phyloP scores from a whole-genome alignment of 2,113 vertebrate genomes.

The Elephas maximus region DNA sequence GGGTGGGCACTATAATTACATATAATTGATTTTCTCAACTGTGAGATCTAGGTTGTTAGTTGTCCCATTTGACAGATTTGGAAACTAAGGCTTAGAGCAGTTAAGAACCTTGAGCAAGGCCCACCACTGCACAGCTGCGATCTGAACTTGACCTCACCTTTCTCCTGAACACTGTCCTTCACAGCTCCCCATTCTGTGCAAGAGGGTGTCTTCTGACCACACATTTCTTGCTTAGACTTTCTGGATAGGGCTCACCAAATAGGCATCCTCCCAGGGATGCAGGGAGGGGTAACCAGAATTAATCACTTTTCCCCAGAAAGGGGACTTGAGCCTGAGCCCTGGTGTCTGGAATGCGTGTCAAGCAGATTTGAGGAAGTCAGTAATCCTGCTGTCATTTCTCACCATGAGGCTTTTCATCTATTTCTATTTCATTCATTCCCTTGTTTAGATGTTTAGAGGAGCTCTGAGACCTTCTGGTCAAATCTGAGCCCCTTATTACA shows the following conservation, averaged over 20 bases:
- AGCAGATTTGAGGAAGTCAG: not conserved
- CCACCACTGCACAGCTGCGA: not conserved
- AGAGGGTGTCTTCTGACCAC: not conserved
- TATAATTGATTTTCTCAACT: not conserved
- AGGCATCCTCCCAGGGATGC: not conserved
- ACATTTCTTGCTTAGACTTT: not conserved
- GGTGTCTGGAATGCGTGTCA: not conserved
- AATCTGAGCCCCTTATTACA: not conserved
- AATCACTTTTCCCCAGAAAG: not conserved
- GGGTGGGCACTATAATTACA: not conserved
- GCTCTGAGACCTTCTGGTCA: not conserved
- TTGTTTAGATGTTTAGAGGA: too few relatives aligned
- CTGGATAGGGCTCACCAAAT: not conserved
- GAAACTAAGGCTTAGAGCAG: not conserved
- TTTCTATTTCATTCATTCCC: not conserved
- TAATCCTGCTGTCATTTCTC: accelerated
- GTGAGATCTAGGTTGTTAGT: not conserved
- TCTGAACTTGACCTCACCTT: not conserved
- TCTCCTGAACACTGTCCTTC: not conserved
- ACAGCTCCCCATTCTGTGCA: not conserved
- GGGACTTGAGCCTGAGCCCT: not conserved
- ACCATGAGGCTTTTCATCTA: not conserved
- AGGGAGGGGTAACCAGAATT: not conserved
- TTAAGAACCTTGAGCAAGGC: not conserved
- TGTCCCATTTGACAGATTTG: not conserved